Evolutionary conservation across 2,888 invertebrate genomes (phyloP), one percentile per base, ranked within the genome.

Genomic region (Rhaphigaster nebulosa): DNA sequence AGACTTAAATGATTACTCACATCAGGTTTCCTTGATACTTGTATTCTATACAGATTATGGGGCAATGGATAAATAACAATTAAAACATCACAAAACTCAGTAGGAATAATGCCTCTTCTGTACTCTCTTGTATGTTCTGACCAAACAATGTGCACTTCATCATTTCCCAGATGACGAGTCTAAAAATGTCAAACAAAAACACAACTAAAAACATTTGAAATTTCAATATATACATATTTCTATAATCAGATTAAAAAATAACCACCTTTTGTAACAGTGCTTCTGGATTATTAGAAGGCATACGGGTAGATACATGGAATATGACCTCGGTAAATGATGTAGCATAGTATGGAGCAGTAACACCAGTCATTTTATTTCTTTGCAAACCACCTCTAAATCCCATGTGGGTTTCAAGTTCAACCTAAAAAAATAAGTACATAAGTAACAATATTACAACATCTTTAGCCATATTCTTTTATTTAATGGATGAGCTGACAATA

Each of bases 91-190:
- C 99, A 99, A 95, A 99, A 99, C 95, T 99, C 99, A 23, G 99
- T 99, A 90, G 99, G 99, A 93, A 99, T 97, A 93, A 99, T 99
- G 93, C 98, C 98, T 91, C 99, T 96, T 91, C 98, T 96, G 95
- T 99, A 99, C 93, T 99, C 98, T 92, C 99, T 95, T 94, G 96
- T 96, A 94, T 99, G 99, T 93, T 99, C 99, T 89, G 98, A 99
- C 99, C 99, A 99, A 54, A 99, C 98, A 92, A 99, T 98, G 94
- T 99, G 99, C 91, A 99, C 98, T 94, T 99, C 99, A 94, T 99
- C 99, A 94, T 99, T 99, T 87, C 99, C 99, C 92, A 99, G 95
- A 95, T 99, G 99, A 10, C 98, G 96, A 26, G 98, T 98, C 97
- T 97, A 93, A 94, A 94, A 92, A 88, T 13, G 84, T 50, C 6